Percentiles rank a stretch among this genome's conserved stretches.
Evolutionary conservation across 1,140 invertebrate genomes (phyloP).

Genomic region (Adoxophyes honmai): DNA sequence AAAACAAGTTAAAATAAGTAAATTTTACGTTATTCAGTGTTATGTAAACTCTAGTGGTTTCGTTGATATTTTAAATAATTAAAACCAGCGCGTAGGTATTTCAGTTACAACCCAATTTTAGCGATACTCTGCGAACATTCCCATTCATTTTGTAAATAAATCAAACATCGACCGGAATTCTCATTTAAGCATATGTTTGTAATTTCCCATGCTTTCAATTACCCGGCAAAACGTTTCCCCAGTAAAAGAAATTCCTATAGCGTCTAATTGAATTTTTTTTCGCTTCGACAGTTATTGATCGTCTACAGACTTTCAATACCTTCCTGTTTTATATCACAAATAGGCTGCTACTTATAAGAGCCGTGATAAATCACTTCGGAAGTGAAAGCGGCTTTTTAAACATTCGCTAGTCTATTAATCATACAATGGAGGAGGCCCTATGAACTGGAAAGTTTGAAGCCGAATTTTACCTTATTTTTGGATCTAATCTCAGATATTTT

Average conservation of each 20-base stretch:
- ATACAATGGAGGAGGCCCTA: slow-evolving; percentile 47
- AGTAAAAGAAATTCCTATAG: slow-evolving; percentile 53
- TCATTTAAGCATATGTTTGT: slow-evolving; percentile 62
- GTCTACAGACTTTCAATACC: slow-evolving; percentile 51
- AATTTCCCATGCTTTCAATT: slow-evolving; percentile 53
- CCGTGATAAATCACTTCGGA: slow-evolving; percentile 65
- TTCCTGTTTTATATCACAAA: slow-evolving; percentile 65
- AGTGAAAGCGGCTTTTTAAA: slow-evolving; percentile 61
- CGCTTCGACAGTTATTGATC: slow-evolving; percentile 68
- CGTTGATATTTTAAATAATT: too few species aligned
- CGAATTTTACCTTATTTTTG: slow-evolving; percentile 12
- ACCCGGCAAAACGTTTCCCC: slow-evolving; percentile 42
- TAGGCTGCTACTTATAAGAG: slow-evolving; percentile 37
- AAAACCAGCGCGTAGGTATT: too few species aligned
- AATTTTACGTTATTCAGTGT: too few species aligned
- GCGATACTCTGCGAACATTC: too few species aligned
- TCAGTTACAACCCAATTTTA: too few species aligned
- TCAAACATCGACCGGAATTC: slow-evolving; percentile 26
- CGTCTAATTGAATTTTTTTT: slow-evolving; percentile 67
- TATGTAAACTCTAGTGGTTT: too few species aligned
- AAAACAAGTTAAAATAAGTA: too few species aligned
- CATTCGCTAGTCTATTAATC: slow-evolving; percentile 60
- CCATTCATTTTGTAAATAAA: too few species aligned
- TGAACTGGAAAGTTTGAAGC: slow-evolving; percentile 14
- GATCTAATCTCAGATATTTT: not conserved